Percentiles rank a stretch among this genome's conserved stretches.
phyloP scores from a whole-genome alignment of 1,140 invertebrate genomes.

The Drosophila insularis region DNA sequence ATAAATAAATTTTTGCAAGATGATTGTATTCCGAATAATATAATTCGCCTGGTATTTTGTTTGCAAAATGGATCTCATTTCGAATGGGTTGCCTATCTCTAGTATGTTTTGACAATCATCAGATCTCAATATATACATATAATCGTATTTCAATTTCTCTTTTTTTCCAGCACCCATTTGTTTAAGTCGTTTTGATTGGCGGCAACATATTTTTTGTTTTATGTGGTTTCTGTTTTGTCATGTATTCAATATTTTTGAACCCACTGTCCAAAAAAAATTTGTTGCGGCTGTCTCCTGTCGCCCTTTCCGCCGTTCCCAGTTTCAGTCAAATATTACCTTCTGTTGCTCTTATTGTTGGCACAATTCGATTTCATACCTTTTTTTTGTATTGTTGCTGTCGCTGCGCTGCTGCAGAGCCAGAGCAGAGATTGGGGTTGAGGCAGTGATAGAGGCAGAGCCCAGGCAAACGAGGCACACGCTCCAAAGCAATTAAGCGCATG shows the following conservation, averaged over 20 bases:
- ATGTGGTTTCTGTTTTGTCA: conserved; percentile 8
- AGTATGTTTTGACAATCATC: background rate
- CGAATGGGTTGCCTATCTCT: background rate
- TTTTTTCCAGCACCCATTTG: conserved; percentile 54
- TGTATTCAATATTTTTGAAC: conserved; percentile 16
- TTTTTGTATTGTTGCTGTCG: conserved; percentile 42
- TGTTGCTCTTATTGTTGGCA: conserved; percentile 68
- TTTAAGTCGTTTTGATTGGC: conserved; percentile 45
- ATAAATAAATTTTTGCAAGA: too few species aligned
- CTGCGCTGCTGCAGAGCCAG: conserved; percentile 7
- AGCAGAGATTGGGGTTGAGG: background rate
- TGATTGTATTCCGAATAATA: background rate
- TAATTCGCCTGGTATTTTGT: background rate
- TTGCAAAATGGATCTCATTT: background rate
- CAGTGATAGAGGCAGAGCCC: conserved; percentile 10
- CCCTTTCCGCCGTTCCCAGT: conserved; percentile 6
- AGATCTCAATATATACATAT: background rate
- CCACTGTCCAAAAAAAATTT: conserved; percentile 54
- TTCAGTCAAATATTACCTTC: conserved; percentile 54
- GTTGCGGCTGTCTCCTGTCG: conserved; percentile 49
- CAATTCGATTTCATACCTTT: conserved; percentile 76
- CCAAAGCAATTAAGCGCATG: conserved; percentile 81
- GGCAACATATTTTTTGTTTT: conserved; percentile 56
- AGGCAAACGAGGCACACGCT: conserved; percentile 58
- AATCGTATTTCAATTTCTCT: conserved; percentile 41